These are phyloP conservation scores for Pedetes capensis DNA, from an alignment of 2,113 vertebrate species.

Conservation along the genomic window DNA sequence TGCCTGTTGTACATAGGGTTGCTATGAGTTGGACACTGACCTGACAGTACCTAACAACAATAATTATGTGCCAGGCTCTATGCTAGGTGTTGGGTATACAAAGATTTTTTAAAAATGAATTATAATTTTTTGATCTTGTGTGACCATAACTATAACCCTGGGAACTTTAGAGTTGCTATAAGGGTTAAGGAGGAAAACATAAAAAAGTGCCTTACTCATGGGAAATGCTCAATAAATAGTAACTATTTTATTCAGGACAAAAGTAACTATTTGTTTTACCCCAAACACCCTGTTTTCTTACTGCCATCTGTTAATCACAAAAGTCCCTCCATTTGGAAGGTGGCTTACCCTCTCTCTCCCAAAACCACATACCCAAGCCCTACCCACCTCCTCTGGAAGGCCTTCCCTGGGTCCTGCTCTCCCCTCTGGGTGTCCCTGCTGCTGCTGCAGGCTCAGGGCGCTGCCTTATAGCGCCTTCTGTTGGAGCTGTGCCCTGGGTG, in stretches of 20 bases:
- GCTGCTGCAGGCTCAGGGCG: background rate
- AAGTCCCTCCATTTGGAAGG: background rate
- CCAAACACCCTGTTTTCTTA: background rate
- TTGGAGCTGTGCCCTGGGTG: background rate
- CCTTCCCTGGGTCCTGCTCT: background rate
- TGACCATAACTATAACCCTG: background rate
- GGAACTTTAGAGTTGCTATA: background rate
- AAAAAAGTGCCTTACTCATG: background rate
- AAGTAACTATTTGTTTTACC: background rate
- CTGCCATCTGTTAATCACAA: background rate
- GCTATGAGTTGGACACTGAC: too few species aligned
- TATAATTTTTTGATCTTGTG: background rate
- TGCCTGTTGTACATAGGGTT: too few species aligned
- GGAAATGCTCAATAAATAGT: background rate
- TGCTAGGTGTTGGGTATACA: background rate
- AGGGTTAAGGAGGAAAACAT: background rate
- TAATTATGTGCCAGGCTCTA: background rate
- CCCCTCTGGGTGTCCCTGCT: background rate
- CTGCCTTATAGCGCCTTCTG: background rate
- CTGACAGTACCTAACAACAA: too few species aligned
- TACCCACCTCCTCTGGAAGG: background rate
- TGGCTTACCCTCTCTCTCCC: background rate
- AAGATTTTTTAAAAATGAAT: background rate
- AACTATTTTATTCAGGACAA: background rate
- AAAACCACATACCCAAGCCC: background rate